A percentile compares a stretch with the other conserved stretches of the same genome.
These are phyloP conservation scores for Carassius gibelio DNA, from an alignment of 2,113 vertebrate species.

Conservation along the genomic window DNA sequence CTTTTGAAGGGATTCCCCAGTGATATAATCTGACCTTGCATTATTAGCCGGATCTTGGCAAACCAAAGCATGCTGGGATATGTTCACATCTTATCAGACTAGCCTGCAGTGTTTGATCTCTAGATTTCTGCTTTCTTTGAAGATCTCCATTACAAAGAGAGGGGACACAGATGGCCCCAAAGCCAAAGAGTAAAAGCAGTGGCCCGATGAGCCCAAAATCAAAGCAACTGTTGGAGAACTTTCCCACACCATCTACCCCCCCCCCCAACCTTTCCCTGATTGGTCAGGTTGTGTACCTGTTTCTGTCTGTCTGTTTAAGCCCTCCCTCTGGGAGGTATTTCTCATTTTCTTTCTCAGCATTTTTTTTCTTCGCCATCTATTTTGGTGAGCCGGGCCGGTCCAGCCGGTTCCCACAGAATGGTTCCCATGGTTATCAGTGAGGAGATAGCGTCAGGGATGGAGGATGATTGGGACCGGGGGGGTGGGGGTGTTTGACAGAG, in stretches of 20 bases:
- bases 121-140: slow-evolving; percentile 15
- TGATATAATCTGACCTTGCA: slow-evolving; percentile 8
- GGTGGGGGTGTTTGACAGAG: slow-evolving; percentile 69
- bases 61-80: slow-evolving; percentile 18
- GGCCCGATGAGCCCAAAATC: slow-evolving; percentile 12
- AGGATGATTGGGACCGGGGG: slow-evolving; percentile 52
- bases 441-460: slow-evolving; percentile 72
- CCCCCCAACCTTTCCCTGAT: not conserved
- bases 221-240: not conserved
- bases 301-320: slow-evolving; percentile 18
- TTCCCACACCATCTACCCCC: not conserved
- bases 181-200: slow-evolving; percentile 29
- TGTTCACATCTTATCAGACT: not conserved
- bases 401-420: slow-evolving; percentile 80
- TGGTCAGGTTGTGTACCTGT: slow-evolving; percentile 42
- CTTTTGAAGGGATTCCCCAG: slow-evolving; percentile 31
- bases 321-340: slow-evolving; percentile 28
- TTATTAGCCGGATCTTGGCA: not conserved
- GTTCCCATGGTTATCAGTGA: slow-evolving; percentile 81
- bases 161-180: not conserved
- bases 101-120: slow-evolving; percentile 10
- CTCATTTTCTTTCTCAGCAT: slow-evolving; percentile 7
- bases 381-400: slow-evolving; percentile 74
- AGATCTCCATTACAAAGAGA: slow-evolving; percentile 37
- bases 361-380: slow-evolving; percentile 71